A percentile compares a stretch with the other conserved stretches of the same genome.
phyloP scores from a whole-genome alignment of 2,888 invertebrate species.

The Gibbula magus region DNA sequence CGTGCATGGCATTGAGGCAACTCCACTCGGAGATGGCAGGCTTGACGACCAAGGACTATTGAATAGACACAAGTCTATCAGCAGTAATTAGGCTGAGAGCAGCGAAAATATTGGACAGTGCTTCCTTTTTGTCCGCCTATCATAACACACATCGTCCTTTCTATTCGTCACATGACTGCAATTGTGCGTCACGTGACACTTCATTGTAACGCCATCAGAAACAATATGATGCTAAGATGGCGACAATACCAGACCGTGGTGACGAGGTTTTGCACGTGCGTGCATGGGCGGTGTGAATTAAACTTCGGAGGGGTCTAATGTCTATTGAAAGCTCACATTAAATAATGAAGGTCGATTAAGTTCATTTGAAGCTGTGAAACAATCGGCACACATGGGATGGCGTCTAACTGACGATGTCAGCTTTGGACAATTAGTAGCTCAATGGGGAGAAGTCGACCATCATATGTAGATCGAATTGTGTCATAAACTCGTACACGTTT shows the following conservation, averaged over 20 bases:
- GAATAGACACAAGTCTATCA: constrained; percentile 6
- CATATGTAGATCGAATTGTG: too few relatives aligned
- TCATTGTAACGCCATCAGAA: not conserved
- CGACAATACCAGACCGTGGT: not conserved
- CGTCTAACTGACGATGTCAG: too few relatives aligned
- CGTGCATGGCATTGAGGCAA: not conserved
- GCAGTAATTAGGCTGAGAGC: constrained; percentile 1
- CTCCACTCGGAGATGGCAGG: too few relatives aligned
- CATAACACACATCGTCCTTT: constrained; percentile 3
- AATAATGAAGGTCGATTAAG: not conserved
- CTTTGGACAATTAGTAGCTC: too few relatives aligned
- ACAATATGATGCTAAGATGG: constrained; percentile 17
- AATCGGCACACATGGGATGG: too few relatives aligned
- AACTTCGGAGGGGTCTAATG: not conserved
- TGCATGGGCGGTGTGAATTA: not conserved
- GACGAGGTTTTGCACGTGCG: constrained; percentile 10
- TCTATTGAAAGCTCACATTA: constrained; percentile 8
- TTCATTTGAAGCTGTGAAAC: not conserved
- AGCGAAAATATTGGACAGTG: not conserved
- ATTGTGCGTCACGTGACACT: constrained; percentile 17
- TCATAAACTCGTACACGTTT: too few relatives aligned
- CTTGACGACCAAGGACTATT: not conserved
- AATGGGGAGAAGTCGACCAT: too few relatives aligned
- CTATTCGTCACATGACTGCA: not conserved
- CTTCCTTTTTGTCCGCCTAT: not conserved